A percentile compares a stretch with the other conserved stretches of the same genome.
These are phyloP conservation scores for Siniperca undulata DNA, from an alignment of 2,797 vertebrate species.

Conservation along the genomic window DNA sequence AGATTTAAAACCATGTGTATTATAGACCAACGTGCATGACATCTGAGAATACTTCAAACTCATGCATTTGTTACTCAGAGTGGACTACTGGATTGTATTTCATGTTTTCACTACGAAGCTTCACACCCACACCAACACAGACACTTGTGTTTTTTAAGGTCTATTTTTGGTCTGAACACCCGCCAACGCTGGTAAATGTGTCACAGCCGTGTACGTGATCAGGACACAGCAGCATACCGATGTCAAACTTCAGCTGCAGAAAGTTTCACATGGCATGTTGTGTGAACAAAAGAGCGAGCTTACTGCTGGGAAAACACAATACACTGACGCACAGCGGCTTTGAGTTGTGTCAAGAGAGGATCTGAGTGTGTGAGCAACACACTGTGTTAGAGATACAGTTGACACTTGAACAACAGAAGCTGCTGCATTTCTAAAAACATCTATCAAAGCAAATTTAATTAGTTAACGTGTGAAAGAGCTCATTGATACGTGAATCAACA, in stretches of 20 bases:
- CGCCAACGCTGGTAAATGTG: background rate
- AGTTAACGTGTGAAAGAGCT: background rate
- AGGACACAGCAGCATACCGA: background rate
- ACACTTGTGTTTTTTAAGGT: background rate
- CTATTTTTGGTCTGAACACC: background rate
- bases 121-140: background rate
- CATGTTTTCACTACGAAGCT: background rate
- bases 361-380: background rate
- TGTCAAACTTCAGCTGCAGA: background rate
- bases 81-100: background rate
- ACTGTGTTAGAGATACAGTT: background rate
- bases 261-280: background rate
- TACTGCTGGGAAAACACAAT: background rate
- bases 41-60: background rate
- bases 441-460: background rate
- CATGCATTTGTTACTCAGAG: background rate
- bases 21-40: background rate
- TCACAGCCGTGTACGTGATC: background rate
- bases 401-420: background rate
- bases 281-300: slow-evolving; percentile 31
- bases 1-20: background rate
- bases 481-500: background rate
- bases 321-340: background rate
- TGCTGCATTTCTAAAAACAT: background rate
- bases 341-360: background rate